Evolutionary conservation across 2,888 invertebrate species (phyloP).

Genomic region (Pammene fasciana): DNA sequence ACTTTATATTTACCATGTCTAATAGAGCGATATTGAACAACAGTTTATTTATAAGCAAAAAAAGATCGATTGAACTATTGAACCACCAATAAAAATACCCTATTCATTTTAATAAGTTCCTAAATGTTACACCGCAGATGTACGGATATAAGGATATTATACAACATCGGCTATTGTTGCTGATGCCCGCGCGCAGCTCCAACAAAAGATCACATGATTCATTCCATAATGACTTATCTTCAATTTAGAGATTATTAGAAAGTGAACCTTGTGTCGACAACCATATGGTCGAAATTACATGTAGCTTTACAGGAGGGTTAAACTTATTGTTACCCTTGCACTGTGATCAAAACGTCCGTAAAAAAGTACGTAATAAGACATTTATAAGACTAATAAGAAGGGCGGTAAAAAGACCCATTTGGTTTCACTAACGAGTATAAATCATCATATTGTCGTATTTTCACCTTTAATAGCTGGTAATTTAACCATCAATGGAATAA

Average conservation of each 20-base stretch:
- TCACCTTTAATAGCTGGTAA: constrained; percentile 30
- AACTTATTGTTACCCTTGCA: background rate
- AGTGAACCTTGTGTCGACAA: background rate
- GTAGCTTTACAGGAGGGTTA: background rate
- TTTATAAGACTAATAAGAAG: constrained; percentile 67
- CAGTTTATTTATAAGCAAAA: background rate
- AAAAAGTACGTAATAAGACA: constrained; percentile 76
- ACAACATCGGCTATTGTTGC: constrained; percentile 72
- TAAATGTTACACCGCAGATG: constrained; percentile 58
- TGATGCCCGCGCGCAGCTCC: constrained; percentile 61
- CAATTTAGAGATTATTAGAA: background rate
- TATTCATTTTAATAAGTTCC: constrained; percentile 57
- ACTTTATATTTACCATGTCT: too few species aligned
- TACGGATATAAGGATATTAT: constrained; percentile 67
- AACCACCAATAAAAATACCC: constrained; percentile 45
- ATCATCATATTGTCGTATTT: constrained; percentile 64
- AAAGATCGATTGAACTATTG: background rate
- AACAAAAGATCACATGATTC: constrained; percentile 3
- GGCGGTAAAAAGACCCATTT: constrained; percentile 62
- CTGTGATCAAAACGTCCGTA: constrained; percentile 46
- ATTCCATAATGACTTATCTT: background rate
- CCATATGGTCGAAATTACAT: background rate
- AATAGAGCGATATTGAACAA: too few species aligned
- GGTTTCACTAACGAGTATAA: constrained; percentile 61
- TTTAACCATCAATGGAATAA: constrained; percentile 46